Base-by-base conservation (phyloP, 2,113 vertebrate genomes). In the Pseudorasbora parva region DNA sequence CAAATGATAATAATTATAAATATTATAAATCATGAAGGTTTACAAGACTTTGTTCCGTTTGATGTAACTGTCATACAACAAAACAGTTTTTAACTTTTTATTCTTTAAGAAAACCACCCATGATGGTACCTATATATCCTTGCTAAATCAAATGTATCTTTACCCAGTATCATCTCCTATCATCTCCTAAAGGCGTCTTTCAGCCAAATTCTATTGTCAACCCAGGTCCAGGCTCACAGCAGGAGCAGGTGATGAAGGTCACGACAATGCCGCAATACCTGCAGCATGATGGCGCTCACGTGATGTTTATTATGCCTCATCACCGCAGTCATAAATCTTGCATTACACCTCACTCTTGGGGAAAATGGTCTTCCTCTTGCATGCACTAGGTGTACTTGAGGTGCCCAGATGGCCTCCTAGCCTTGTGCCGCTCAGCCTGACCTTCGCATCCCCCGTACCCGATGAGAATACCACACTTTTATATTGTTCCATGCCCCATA, bases 401-500 rank as follows among this genome's bases (percentile, higher is more conserved):
- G 45, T 81, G 12, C 47, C 78, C 47, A 6, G 11, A 69, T 69
- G 64, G 56, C 78, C 78, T 66, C 23, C 57, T 45, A 59, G 41
- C 77, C 45, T 80, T 17, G 17, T 4, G 59, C 17, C 15, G 7
- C 59, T 66, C 41, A 74, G 64, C 45, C 43, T 64, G 57, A 64
- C 77, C 25, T 66, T 30, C 23, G 0, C n/a, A 27, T 45, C 17
- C 57, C 68, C 41, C 41, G 47, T 72, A 25, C n/a, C n/a, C 17
- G 23, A 17, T 47, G 9, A 30, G 43, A 66, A 66, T 49, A 66
- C 49, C 23, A 49, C 23, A 79, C 43, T 66, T 62, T 79, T 66
- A n/a, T 79, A 79, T 79, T 64, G 59, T 79, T 49, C 49, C 77
- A 66, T 78, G n/a, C n/a, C 56, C 75, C 33, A 45, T 78, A 78